These are phyloP conservation scores for Shinisaurus crocodilurus DNA, from an alignment of 2,113 vertebrate species.

Conservation along the genomic window DNA sequence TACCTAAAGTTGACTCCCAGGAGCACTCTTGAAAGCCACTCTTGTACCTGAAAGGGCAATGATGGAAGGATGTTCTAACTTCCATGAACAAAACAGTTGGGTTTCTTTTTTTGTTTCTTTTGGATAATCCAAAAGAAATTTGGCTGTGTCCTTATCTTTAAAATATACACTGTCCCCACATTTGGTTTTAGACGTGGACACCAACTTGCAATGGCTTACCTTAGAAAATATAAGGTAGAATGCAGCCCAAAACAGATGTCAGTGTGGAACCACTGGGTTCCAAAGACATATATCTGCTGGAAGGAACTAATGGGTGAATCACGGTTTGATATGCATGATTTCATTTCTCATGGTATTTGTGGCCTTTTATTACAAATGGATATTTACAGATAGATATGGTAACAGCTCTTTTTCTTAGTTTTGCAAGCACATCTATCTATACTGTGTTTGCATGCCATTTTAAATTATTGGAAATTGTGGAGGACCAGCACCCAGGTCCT, in stretches of 20 bases:
- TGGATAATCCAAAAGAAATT: not conserved
- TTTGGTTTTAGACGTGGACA: not conserved
- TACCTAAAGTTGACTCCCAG: not conserved
- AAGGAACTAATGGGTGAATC: not conserved
- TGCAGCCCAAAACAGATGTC: not conserved
- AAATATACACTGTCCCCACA: not conserved
- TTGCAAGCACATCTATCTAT: not conserved
- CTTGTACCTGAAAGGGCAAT: not conserved
- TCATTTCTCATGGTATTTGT: not conserved
- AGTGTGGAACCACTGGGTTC: not conserved
- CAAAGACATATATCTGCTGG: not conserved
- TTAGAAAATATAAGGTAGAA: not conserved
- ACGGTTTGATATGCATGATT: not conserved
- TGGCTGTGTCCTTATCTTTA: too few species aligned
- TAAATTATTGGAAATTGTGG: too few species aligned
- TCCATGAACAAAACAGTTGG: not conserved
- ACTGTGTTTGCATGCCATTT: not conserved
- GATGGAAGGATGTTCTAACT: not conserved
- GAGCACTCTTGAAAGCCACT: not conserved
- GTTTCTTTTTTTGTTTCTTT: too few species aligned
- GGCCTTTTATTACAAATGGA: not conserved
- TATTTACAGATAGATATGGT: not conserved
- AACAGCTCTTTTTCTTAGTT: not conserved
- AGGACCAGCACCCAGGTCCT: too few species aligned
- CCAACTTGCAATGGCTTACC: not conserved